Conservation (phyloP, 1,140 invertebrate species). For the Zaprionus taronus region DNA sequence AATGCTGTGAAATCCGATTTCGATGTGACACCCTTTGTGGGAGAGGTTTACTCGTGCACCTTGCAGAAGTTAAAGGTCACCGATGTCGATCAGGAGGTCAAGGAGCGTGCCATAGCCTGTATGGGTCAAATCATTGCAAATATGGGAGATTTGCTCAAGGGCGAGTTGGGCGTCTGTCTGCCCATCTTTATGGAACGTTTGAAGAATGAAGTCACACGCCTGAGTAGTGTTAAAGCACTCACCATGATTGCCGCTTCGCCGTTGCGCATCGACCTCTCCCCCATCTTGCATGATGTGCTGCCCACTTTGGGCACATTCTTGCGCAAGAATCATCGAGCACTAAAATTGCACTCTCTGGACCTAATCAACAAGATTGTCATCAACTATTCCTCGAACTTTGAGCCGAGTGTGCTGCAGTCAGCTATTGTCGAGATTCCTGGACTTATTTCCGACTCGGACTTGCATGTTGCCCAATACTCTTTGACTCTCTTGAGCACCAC, state of each 20-base stretch:
- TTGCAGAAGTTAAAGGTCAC: conserved; percentile 95
- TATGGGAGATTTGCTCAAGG: conserved; percentile 91
- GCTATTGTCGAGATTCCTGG: conserved; percentile 94
- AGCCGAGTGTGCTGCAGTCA: conserved; percentile 90
- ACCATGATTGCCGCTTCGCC: conserved; percentile 97
- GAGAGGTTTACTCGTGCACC: conserved; percentile 93
- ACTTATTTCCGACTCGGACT: conserved; percentile 95
- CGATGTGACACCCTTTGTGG: conserved; percentile 92
- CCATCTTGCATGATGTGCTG: conserved; percentile 94
- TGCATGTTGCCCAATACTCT: conserved; percentile 97
- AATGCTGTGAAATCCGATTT: conserved; percentile 85
- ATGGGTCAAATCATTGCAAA: conserved; percentile 98
- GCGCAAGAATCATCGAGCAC: conserved; percentile 97
- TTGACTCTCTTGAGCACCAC: conserved; percentile 89
- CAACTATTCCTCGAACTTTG: conserved; percentile 91
- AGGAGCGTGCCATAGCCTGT: conserved; percentile 98
- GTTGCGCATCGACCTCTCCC: conserved; percentile 92
- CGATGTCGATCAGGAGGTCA: conserved; percentile 99
- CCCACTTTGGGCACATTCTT: conserved; percentile 97
- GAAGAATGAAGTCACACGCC: conserved; percentile 97
- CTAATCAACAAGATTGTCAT: conserved; percentile 95
- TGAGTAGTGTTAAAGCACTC: conserved; percentile 97
- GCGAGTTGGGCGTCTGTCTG: conserved; percentile 92
- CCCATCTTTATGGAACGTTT: conserved; percentile 97
- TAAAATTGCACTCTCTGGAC: conserved; percentile 96